These are phyloP conservation scores for Neopipo cinnamomea DNA, from an alignment of 2,113 vertebrate species.

Conservation along the genomic window DNA sequence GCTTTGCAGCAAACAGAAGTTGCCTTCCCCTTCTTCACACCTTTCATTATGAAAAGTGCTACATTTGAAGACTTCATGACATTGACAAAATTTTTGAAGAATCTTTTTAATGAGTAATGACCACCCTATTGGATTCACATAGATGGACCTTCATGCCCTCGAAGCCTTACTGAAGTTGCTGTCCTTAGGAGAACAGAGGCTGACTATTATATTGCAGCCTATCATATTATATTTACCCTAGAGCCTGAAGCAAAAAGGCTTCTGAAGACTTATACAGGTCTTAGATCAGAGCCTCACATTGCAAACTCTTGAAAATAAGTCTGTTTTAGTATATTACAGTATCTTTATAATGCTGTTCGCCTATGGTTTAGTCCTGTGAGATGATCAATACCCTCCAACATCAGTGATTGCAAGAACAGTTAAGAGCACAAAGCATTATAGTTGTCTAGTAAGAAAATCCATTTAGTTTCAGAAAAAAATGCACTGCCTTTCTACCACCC, in stretches of 20 bases:
- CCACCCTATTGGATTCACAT: background rate
- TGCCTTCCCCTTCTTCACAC: background rate
- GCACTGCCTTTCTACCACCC: background rate
- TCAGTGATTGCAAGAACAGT: background rate
- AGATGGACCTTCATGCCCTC: background rate
- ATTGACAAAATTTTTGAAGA: background rate
- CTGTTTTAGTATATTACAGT: background rate
- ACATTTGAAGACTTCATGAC: background rate
- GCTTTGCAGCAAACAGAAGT: background rate
- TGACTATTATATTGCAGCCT: background rate
- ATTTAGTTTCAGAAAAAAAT: background rate
- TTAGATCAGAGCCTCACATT: background rate
- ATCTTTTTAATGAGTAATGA: background rate
- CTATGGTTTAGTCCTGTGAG: background rate
- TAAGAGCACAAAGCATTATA: background rate
- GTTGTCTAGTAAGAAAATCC: background rate
- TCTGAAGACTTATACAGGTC: background rate
- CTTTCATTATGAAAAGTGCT: background rate
- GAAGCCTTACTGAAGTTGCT: background rate
- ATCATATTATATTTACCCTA: background rate
- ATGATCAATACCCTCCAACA: background rate
- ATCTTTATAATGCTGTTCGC: background rate
- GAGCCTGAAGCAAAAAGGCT: background rate
- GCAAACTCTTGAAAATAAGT: background rate
- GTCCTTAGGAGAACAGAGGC: background rate